Base-by-base conservation (phyloP, 2,113 vertebrate genomes). In the Eptesicus fuscus region DNA sequence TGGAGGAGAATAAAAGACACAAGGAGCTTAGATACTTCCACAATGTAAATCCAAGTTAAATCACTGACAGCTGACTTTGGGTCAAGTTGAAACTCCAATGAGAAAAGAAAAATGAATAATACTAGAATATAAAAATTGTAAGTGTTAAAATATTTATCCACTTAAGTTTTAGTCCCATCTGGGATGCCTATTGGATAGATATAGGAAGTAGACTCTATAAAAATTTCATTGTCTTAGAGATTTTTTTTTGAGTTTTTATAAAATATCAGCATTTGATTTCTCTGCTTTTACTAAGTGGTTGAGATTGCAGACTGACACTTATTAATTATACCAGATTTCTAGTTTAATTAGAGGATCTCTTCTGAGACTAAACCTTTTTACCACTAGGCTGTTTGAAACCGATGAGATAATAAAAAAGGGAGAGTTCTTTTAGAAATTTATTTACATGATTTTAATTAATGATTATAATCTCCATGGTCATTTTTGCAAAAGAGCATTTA, bases 401-500 rank as follows among this genome's bases (percentile, higher is more conserved):
- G 98, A 44, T 96, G 97, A 98, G 98, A 98, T 98, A 98, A 98
- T 98, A 98, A 98, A 98, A 98, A 98, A 97, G 80, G 51, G 90
- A 97, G 70, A 95, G 76, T 98, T 98, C 96, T 98, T 98, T 98
- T 77, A 97, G 97, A 98, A 97, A 98, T 97, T 98, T 98, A 98
- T 98, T 99, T 98, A 98, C 98, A 98, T 98, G 80, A 98, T 98
- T 98, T 98, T 98, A 98, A 98, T 99, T 98, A 98, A 98, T 98
- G 98, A 98, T 98, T 98, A 94, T 98, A 98, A 98, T 98, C 98
- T 98, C 98, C 93, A 95, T 98, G 98, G 98, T 98, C 97, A 98
- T 97, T 98, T 98, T 98, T 98, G 87, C 98, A 98, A 98, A 98
- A 98, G 96, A 98, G 69, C 97, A 97, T 98, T 98, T 98, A 98